A percentile compares a stretch with the other conserved stretches of the same genome.
phyloP scores from a whole-genome alignment of 2,113 vertebrate genomes.

The Gadus macrocephalus region DNA sequence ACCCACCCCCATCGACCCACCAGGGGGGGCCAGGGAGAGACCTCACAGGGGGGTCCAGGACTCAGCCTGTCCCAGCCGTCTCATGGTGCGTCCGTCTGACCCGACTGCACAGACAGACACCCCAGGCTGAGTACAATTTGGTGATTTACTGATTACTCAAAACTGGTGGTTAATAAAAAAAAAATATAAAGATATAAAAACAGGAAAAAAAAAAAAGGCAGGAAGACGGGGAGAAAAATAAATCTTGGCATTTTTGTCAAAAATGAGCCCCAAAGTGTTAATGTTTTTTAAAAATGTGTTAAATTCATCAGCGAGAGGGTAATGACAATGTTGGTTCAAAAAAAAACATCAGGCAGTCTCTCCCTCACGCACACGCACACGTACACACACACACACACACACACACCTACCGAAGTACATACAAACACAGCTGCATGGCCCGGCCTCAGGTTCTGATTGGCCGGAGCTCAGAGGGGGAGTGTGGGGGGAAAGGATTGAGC shows the following conservation, averaged over 20 bases:
- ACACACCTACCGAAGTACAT: background rate
- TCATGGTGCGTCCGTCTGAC: too few species aligned
- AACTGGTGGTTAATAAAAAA: too few species aligned
- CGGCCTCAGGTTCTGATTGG: constrained; percentile 34
- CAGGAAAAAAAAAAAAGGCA: background rate
- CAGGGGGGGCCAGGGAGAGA: too few species aligned
- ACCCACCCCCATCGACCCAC: too few species aligned
- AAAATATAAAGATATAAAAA: too few species aligned
- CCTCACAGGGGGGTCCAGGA: too few species aligned
- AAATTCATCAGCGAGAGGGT: constrained; percentile 49
- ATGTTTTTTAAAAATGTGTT: constrained; percentile 9
- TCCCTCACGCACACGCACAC: background rate
- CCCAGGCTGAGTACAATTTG: too few species aligned
- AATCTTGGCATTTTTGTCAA: constrained; percentile 49
- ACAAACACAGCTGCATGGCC: constrained; percentile 17
- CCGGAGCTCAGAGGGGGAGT: constrained; percentile 22
- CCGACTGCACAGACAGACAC: too few species aligned
- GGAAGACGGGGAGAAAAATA: constrained; percentile 40
- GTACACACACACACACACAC: background rate
- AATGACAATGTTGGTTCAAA: background rate
- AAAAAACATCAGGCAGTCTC: background rate
- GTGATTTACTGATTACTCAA: too few species aligned
- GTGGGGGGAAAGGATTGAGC: background rate
- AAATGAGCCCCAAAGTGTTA: background rate
- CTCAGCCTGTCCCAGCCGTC: too few species aligned